Percentiles rank a stretch among this genome's conserved stretches.
phyloP scores from a whole-genome alignment of 2,888 invertebrate genomes.

The Cephus sareptanus region DNA sequence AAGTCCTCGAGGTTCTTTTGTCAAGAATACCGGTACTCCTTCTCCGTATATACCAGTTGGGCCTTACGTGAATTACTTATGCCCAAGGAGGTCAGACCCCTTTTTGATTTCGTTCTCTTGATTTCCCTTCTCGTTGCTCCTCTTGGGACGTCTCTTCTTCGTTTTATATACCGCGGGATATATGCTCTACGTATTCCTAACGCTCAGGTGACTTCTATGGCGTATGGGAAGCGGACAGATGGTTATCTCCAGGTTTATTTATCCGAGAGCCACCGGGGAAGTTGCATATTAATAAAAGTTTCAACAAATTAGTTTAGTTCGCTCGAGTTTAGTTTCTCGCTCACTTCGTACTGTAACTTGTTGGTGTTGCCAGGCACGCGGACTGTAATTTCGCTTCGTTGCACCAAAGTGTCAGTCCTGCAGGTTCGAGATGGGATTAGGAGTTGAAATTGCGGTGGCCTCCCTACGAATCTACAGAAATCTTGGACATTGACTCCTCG shows the following conservation, averaged over 20 bases:
- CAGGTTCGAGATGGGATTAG: not conserved
- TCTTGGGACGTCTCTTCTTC: not conserved
- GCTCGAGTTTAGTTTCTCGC: constrained; percentile 29
- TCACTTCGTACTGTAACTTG: constrained; percentile 31
- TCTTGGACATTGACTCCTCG: not conserved
- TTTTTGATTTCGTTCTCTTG: not conserved
- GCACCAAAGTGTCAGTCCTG: not conserved
- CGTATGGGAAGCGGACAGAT: constrained; percentile 24
- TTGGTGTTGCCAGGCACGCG: constrained; percentile 18
- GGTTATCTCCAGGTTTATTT: constrained; percentile 47
- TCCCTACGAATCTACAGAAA: not conserved
- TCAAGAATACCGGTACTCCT: not conserved
- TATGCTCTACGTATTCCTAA: not conserved
- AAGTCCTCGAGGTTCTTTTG: not conserved
- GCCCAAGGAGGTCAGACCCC: not conserved
- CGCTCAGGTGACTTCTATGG: not conserved
- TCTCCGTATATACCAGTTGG: not conserved
- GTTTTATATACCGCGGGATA: not conserved
- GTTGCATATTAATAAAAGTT: constrained; percentile 58
- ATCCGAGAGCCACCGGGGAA: constrained; percentile 33
- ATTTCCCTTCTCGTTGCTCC: not conserved
- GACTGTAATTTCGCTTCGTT: not conserved
- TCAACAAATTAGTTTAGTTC: constrained; percentile 53
- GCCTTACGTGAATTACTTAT: not conserved
- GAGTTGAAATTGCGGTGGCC: not conserved